These are phyloP conservation scores for Solea solea DNA, from an alignment of 2,113 vertebrate species.

Conservation along the genomic window DNA sequence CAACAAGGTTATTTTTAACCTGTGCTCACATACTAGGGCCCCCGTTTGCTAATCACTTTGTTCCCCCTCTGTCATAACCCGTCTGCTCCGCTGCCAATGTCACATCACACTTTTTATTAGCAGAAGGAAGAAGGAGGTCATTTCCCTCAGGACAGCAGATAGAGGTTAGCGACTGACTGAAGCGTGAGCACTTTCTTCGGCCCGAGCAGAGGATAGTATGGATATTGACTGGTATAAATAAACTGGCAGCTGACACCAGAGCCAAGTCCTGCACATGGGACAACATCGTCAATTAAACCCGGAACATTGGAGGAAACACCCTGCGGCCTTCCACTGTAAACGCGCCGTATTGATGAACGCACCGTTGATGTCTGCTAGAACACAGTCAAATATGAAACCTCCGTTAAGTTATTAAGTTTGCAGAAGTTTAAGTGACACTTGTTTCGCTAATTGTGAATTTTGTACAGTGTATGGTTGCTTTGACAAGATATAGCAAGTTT, in stretches of 20 bases:
- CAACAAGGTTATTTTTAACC: constrained; percentile 78
- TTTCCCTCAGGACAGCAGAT: constrained; percentile 57
- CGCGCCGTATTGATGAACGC: too few relatives aligned
- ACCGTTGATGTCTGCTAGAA: too few relatives aligned
- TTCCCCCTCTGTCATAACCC: constrained; percentile 72
- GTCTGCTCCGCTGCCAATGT: constrained; percentile 55
- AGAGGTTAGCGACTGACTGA: constrained; percentile 34
- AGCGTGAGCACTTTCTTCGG: constrained; percentile 44
- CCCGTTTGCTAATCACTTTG: constrained; percentile 79
- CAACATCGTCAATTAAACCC: constrained; percentile 26
- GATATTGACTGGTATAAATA: constrained; percentile 63
- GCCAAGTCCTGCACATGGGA: constrained; percentile 33
- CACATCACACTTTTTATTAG: constrained; percentile 60
- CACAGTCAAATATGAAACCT: too few relatives aligned
- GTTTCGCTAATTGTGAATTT: too few relatives aligned
- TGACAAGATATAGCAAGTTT: too few relatives aligned
- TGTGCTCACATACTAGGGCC: constrained; percentile 58
- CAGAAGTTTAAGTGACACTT: too few relatives aligned
- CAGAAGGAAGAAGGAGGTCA: constrained; percentile 50
- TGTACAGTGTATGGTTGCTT: too few relatives aligned
- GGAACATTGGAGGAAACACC: constrained; percentile 22
- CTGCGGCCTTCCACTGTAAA: background rate
- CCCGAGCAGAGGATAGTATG: constrained; percentile 8
- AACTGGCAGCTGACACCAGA: constrained; percentile 64
- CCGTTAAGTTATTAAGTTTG: too few relatives aligned